phyloP scores from a whole-genome alignment of 2,888 invertebrate genomes.

The Megamerina dolium region DNA sequence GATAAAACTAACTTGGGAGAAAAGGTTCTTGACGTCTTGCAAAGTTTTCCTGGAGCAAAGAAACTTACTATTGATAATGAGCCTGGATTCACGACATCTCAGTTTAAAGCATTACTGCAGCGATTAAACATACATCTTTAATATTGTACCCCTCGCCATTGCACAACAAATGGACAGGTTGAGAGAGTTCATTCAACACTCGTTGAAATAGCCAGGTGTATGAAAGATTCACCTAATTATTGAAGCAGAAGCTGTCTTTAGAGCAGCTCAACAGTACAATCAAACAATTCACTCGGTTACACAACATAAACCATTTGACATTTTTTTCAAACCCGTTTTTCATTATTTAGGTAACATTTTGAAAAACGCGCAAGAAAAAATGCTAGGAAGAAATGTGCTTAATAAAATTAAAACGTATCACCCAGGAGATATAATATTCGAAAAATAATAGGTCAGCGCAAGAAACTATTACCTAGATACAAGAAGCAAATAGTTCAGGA shows the following conservation, averaged over 20 bases:
- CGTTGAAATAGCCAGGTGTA: conserved; percentile 9
- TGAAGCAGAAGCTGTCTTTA: conserved; percentile 7
- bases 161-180: conserved; percentile 9
- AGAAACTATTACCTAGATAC: conserved; percentile 1
- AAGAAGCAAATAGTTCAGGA: conserved; percentile 1
- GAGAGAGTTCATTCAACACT: conserved; percentile 13
- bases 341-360: not conserved
- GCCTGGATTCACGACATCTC: conserved; percentile 11
- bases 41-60: conserved; percentile 13
- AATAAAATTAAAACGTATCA: not conserved
- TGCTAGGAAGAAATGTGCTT: not conserved
- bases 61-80: conserved; percentile 12
- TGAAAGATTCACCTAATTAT: conserved; percentile 8
- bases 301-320: conserved; percentile 7
- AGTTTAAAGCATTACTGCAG: conserved; percentile 17
- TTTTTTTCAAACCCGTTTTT: conserved; percentile 2
- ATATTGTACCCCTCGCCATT: conserved; percentile 14
- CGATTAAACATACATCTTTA: conserved; percentile 14
- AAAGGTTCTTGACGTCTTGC: conserved; percentile 15
- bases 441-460: not conserved
- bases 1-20: conserved; percentile 14
- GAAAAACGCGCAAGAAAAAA: conserved; percentile 4
- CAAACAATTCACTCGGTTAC: conserved; percentile 11
- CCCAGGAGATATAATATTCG: not conserved
- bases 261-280: conserved; percentile 11